Conservation (phyloP, 2,888 invertebrate species). For the Andrena bicolor region DNA sequence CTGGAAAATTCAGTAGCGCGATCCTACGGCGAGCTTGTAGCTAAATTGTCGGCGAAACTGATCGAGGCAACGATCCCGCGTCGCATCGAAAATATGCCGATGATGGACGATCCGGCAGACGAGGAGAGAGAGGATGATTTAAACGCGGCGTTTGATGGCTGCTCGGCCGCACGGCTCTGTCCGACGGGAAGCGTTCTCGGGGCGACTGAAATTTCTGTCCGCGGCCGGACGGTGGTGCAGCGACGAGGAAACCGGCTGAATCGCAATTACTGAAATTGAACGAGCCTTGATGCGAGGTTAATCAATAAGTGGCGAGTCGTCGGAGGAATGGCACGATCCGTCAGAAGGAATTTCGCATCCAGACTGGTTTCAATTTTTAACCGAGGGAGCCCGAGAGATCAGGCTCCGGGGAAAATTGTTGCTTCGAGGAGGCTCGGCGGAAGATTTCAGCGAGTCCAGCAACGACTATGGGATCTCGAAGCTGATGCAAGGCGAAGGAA, state of each 20-base stretch:
- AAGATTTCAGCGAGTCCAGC: not conserved
- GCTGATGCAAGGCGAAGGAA: slow-evolving; percentile 8
- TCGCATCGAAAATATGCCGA: not conserved
- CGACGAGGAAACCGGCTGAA: slow-evolving; percentile 16
- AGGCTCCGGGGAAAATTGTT: slow-evolving; percentile 32
- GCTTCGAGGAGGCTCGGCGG: not conserved
- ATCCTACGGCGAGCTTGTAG: not conserved
- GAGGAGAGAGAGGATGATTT: slow-evolving; percentile 3
- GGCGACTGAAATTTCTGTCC: not conserved
- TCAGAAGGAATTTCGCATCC: not conserved
- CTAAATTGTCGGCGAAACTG: not conserved
- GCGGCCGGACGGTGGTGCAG: slow-evolving; percentile 2
- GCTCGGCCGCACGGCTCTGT: slow-evolving; percentile 5
- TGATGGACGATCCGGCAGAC: not conserved
- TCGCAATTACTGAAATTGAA: slow-evolving; percentile 38
- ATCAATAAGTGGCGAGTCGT: slow-evolving; percentile 33
- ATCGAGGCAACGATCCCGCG: slow-evolving; percentile 3
- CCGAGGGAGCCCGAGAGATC: not conserved
- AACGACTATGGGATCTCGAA: slow-evolving; percentile 27
- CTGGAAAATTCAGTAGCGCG: slow-evolving; percentile 1
- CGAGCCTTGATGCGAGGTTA: slow-evolving; percentile 32
- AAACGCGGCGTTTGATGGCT: slow-evolving; percentile 1
- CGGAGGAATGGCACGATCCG: slow-evolving; percentile 25
- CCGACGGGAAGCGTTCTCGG: slow-evolving; percentile 46
- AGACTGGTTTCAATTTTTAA: slow-evolving; percentile 19